Evolutionary conservation across 2,113 vertebrate genomes (phyloP), one percentile per base, ranked within the genome.

Genomic region (Alligator sinensis): DNA sequence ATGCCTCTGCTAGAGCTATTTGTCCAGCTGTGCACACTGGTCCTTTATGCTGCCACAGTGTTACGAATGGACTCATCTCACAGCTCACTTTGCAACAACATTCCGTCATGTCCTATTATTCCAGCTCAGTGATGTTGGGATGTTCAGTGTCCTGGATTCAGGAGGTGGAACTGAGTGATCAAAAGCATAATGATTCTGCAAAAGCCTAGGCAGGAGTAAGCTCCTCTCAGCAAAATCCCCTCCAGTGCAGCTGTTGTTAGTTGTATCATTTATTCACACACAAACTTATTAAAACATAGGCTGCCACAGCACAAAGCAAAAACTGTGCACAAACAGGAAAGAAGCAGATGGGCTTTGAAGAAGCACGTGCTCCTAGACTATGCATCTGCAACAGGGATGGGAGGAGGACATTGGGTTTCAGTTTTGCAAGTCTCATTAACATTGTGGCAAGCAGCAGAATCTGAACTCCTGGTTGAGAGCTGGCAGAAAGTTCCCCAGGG

Each of bases 101-200:
- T 60, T 60, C 16, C 9, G 7, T 25, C 61, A 25, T 62, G 61
- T 24, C 25, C 21, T 62, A 25, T 22, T 25, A 82, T 95, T 66
- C 77, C 62, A 58, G 15, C 59, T 64, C 27, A 1, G n/a, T 21
- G 77, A n/a, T 19, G n/a, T 92, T 27, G 83, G 78, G 55, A 91
- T 79, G 70, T 80, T 90, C 91, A 4, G 12, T 91, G 88, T 72
- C 59, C 68, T 85, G 79, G 9, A 25, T 76, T 82, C 84, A 74
- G 70, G 38, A 91, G 24, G 84, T 38, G 80, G 57, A 83, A 80
- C 82, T 87, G 60, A 83, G 84, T 87, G 77, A 93, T 84, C 47
- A 88, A 87, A 95, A 84, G 10, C 19, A 25, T 91, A 74, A 54
- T 6, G 54, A 9, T 77, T 77, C 68, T 66, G 34, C 6, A 85